Evolutionary conservation across 2,888 invertebrate genomes (phyloP).

Genomic region (Augochlorella aurata): DNA sequence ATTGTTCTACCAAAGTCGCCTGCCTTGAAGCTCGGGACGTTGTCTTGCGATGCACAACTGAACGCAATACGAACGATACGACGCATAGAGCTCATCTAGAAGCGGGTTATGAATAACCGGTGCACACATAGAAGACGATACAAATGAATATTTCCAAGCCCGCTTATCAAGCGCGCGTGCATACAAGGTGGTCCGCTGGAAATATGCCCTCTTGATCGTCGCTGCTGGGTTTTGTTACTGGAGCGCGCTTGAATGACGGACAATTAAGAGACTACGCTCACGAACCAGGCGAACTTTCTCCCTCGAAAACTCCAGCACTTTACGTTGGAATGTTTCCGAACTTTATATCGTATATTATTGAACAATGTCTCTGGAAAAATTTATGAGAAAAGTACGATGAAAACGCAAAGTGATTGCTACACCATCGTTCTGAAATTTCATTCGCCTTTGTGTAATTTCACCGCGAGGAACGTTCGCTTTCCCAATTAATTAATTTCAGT

Average conservation of each 20-base stretch:
- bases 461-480: too few relatives aligned
- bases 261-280: background rate
- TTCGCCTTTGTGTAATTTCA: too few relatives aligned
- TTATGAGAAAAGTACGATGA: too few relatives aligned
- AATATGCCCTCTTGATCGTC: background rate
- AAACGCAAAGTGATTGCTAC: too few relatives aligned
- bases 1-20: constrained; percentile 8
- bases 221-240: background rate
- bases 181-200: background rate
- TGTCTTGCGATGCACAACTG: constrained; percentile 51
- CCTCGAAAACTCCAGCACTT: too few relatives aligned
- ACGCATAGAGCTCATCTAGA: constrained; percentile 60
- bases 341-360: too few relatives aligned
- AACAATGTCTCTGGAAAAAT: too few relatives aligned
- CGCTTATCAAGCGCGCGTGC: background rate
- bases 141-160: constrained; percentile 63
- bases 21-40: constrained; percentile 48
- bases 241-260: background rate
- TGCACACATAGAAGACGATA: constrained; percentile 56
- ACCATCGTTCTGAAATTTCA: too few relatives aligned
- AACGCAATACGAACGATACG: constrained; percentile 38
- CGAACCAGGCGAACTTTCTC: too few relatives aligned
- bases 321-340: too few relatives aligned
- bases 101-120: constrained; percentile 68
- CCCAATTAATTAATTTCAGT: too few relatives aligned